Base-by-base conservation (phyloP, 2,888 invertebrate species). In the Perithous albicinctus region DNA sequence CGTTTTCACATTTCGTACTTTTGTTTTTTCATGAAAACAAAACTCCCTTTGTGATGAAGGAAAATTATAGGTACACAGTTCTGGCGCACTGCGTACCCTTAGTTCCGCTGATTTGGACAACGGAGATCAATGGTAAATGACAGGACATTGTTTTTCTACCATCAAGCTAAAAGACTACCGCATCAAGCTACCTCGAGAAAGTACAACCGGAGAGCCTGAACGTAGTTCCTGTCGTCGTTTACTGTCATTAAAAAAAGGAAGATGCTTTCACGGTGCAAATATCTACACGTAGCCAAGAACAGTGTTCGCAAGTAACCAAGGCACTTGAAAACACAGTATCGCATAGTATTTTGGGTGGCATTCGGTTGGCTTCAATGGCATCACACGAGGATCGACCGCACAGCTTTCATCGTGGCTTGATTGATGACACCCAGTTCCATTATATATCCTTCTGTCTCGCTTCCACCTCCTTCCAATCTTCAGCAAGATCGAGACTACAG, bases 381-480 rank as follows among this genome's bases (percentile, higher is more conserved):
- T 84, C 87, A 85, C 88, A 84, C 79, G 83, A 72, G 85, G 83
- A 86, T 88, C 87, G 84, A 86, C 85, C 87, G 85, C 85, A 86
- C 85, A 82, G 86, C 86, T 88, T 89, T 90, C 86, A 86, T 87
- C 85, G 84, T 67, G 82, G 82, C 61, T 86, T 90, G 90, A 90
- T 90, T 89, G 89, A 91, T 89, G 89, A 88, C 85, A 83, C 79
- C 83, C 84, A 76, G 79, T 88, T 85, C 85, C 85, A 77, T 84
- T 85, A 82, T 72, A 32, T 35, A 46, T 59, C 66, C 59, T 35
- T 82, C 70, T 72, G 59, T 61, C 61, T 59, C 20, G 66, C 80
- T 76, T 56, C 32, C 20, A 35, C 66, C 74, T 66, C 67, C 15
- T 73, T 69, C 43, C 75, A 85, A 81, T 29, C n/a, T 3, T n/a